These are phyloP conservation scores for Neoniphon sammara DNA, from an alignment of 2,797 vertebrate species.

Conservation along the genomic window DNA sequence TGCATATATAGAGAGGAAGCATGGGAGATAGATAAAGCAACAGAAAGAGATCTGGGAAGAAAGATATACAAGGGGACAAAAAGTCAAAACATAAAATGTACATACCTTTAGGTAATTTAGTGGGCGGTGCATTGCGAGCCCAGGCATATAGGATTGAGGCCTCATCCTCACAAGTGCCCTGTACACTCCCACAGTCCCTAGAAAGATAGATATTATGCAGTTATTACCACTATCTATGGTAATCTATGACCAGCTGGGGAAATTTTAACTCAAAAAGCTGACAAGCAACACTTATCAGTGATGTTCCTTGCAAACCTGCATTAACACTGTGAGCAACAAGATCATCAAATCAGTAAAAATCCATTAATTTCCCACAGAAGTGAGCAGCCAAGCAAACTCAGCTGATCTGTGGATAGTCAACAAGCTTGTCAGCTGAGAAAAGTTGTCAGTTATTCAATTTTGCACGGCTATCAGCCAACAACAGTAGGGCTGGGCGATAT, in stretches of 20 bases:
- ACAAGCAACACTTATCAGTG: too few species aligned
- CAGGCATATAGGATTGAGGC: slow-evolving; percentile 96
- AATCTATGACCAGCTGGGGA: not conserved
- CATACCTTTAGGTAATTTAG: slow-evolving; percentile 91
- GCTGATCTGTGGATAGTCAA: too few species aligned
- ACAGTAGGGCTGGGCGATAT: too few species aligned
- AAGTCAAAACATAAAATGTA: not conserved
- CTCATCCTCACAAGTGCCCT: slow-evolving; percentile 89
- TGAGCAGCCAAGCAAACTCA: too few species aligned
- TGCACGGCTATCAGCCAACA: too few species aligned
- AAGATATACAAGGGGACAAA: not conserved
- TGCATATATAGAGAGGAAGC: not conserved
- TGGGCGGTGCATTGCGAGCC: slow-evolving; percentile 95
- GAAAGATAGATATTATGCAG: slow-evolving; percentile 21
- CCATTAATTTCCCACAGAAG: too few species aligned
- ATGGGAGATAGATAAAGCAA: not conserved
- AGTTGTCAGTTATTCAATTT: too few species aligned
- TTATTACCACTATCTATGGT: not conserved
- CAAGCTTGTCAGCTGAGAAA: too few species aligned
- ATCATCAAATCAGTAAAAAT: too few species aligned
- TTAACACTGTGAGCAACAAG: too few species aligned
- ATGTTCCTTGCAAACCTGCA: too few species aligned
- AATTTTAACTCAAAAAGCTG: not conserved
- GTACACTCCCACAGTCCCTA: slow-evolving; percentile 92
- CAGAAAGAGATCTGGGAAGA: not conserved